Conservation (phyloP, 2,113 vertebrate species). For the Dasyurus viverrinus region DNA sequence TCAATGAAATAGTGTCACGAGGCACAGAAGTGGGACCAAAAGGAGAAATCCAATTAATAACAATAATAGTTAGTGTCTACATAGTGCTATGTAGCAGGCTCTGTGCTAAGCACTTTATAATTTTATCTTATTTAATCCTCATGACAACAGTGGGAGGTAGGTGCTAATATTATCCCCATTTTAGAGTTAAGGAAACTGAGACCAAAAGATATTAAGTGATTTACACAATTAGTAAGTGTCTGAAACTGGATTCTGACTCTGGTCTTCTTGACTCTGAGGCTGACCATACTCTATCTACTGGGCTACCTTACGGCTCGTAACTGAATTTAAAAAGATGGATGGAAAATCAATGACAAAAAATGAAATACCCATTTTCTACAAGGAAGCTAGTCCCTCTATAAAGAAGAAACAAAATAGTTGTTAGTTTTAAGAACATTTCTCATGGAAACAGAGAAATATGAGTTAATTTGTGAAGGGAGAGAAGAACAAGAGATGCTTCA, state of each 20-base stretch:
- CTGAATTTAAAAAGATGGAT: background rate
- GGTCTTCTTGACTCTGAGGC: background rate
- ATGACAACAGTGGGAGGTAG: background rate
- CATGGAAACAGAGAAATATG: background rate
- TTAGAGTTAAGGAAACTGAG: background rate
- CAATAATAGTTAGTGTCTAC: background rate
- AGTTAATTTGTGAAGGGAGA: background rate
- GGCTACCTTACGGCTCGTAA: background rate
- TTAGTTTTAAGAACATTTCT: background rate
- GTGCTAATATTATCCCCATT: background rate
- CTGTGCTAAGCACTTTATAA: background rate
- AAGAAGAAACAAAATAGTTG: background rate
- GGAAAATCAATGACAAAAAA: background rate
- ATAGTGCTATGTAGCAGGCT: background rate
- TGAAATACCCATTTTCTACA: background rate
- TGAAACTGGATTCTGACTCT: background rate
- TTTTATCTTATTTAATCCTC: background rate
- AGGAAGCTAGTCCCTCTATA: background rate
- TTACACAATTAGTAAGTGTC: background rate
- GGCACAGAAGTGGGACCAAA: background rate
- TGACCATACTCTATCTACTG: background rate
- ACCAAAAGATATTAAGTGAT: background rate
- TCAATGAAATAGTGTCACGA: background rate
- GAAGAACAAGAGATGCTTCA: background rate
- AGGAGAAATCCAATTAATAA: background rate